Conservation (phyloP, 2,888 invertebrate genomes). For the Exocentrus adspersus region DNA sequence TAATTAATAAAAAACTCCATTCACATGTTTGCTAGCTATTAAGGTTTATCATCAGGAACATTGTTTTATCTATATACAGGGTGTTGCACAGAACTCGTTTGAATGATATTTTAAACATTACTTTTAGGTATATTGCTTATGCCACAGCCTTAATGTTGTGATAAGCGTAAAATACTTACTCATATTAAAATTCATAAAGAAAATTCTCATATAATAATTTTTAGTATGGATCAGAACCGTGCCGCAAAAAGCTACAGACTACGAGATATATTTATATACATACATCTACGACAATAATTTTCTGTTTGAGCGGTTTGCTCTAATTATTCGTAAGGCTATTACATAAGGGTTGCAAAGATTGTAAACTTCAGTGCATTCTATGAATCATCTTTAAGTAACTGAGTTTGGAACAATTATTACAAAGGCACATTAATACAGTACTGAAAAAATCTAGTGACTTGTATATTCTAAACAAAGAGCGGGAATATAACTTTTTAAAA, state of each 20-base stretch:
- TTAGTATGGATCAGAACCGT: no score
- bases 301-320: neutral
- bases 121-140: constrained; percentile 6
- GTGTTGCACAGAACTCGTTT: neutral
- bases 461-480: no score
- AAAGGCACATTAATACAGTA: no score
- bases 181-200: no score
- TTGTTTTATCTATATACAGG: constrained; percentile 11
- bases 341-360: neutral
- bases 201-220: no score
- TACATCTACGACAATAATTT: neutral
- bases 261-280: neutral
- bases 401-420: no score
- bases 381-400: no score
- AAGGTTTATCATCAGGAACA: constrained; percentile 23
- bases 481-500: no score
- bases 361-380: no score
- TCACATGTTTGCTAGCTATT: constrained; percentile 8
- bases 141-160: neutral
- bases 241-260: no score
- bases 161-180: no score
- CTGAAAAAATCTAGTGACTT: no score
- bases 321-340: neutral
- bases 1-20: constrained; percentile 10
- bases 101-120: neutral